Evolutionary conservation across 2,888 invertebrate genomes (phyloP).

Genomic region (Lycophotia porphyrea): DNA sequence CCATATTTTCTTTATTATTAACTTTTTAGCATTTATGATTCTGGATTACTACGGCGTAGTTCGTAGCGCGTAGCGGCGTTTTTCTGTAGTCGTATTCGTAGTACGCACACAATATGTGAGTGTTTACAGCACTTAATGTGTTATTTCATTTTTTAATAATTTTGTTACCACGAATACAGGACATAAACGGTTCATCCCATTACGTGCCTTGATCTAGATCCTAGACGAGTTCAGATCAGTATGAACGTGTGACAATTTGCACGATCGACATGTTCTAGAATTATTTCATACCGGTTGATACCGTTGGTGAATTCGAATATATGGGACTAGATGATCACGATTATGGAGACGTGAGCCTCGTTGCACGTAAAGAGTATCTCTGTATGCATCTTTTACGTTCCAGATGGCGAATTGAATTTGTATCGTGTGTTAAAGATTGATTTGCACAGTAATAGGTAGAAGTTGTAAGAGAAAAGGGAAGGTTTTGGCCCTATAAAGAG

Average conservation of each 20-base stretch:
- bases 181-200: too few relatives aligned
- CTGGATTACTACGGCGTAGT: too few relatives aligned
- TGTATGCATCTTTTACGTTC: background rate
- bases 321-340: slow-evolving; percentile 1
- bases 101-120: too few relatives aligned
- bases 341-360: background rate
- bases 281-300: slow-evolving; percentile 7
- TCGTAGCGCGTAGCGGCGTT: too few relatives aligned
- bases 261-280: slow-evolving; percentile 30
- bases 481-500: background rate
- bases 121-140: too few relatives aligned
- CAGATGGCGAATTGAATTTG: background rate
- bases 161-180: too few relatives aligned
- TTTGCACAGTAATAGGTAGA: background rate
- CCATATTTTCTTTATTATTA: too few relatives aligned
- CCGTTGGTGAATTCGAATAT: slow-evolving; percentile 14
- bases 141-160: too few relatives aligned
- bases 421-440: background rate
- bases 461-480: background rate
- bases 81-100: too few relatives aligned
- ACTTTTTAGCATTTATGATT: too few relatives aligned
- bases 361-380: slow-evolving; percentile 12
- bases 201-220: slow-evolving; percentile 12
- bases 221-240: slow-evolving; percentile 19
- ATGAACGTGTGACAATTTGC: slow-evolving; percentile 61